Conservation (phyloP, 2,797 vertebrate genomes). For the Melopsittacus undulatus region DNA sequence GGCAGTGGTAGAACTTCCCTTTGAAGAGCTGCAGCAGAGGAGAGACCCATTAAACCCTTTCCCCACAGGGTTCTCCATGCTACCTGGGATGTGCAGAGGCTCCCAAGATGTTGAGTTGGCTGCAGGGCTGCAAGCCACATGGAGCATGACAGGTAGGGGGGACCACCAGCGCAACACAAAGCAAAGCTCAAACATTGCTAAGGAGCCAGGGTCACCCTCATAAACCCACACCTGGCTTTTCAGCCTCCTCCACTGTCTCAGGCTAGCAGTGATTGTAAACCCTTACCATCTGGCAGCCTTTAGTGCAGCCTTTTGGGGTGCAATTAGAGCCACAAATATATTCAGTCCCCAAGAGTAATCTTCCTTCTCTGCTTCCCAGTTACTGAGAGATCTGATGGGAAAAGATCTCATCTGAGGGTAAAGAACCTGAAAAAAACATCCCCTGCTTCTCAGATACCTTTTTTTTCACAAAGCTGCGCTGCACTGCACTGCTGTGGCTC, state of each 20-base stretch:
- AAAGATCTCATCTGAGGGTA: not conserved
- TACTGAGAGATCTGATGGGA: not conserved
- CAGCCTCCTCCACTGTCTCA: not conserved
- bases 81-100: not conserved
- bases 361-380: not conserved
- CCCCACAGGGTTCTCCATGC: not conserved
- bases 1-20: slow-evolving; percentile 97
- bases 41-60: slow-evolving; percentile 18
- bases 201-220: not conserved
- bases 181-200: not conserved
- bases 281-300: not conserved
- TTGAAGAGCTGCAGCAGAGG: slow-evolving; percentile 88
- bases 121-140: not conserved
- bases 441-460: not conserved
- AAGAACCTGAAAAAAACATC: not conserved
- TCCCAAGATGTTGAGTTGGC: not conserved
- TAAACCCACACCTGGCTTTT: not conserved
- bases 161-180: rapidly evolving
- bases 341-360: not conserved
- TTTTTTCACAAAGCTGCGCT: not conserved
- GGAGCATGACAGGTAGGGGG: not conserved
- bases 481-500: slow-evolving; percentile 12
- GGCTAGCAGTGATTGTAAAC: not conserved
- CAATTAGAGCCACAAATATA: not conserved
- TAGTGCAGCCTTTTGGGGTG: not conserved